Evolutionary conservation across 2,888 invertebrate genomes (phyloP).

Genomic region (Papilio protenor): DNA sequence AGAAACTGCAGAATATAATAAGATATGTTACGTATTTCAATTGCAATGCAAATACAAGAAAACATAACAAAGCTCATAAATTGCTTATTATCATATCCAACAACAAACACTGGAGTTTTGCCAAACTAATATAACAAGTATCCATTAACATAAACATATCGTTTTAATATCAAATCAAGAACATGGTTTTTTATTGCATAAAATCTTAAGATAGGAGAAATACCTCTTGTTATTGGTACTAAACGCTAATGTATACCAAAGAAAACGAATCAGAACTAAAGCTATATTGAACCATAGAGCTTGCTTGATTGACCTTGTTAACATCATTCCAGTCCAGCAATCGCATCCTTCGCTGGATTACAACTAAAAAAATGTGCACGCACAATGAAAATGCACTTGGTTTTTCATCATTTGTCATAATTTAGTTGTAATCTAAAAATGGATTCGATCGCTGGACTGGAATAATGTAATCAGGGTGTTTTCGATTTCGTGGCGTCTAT

Average conservation of each 20-base stretch:
- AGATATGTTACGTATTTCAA: neutral
- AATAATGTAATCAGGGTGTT: too few relatives aligned
- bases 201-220: neutral
- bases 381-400: too few relatives aligned
- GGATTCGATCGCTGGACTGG: too few relatives aligned
- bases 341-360: too few relatives aligned
- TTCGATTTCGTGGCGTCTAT: too few relatives aligned
- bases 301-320: too few relatives aligned
- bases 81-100: conserved; percentile 13
- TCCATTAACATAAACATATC: neutral
- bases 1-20: neutral
- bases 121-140: conserved; percentile 9
- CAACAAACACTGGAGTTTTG: conserved; percentile 7
- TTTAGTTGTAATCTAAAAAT: neutral
- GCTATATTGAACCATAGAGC: too few relatives aligned
- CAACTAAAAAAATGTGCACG: too few relatives aligned
- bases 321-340: too few relatives aligned
- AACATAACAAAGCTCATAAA: conserved; percentile 12
- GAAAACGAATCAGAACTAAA: neutral
- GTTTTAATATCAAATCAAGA: neutral
- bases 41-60: conserved; percentile 2
- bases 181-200: neutral
- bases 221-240: neutral
- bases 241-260: neutral
- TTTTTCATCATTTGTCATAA: too few relatives aligned